phyloP scores from a whole-genome alignment of 2,888 invertebrate genomes.

The Imbricaverruca yamaguchii region DNA sequence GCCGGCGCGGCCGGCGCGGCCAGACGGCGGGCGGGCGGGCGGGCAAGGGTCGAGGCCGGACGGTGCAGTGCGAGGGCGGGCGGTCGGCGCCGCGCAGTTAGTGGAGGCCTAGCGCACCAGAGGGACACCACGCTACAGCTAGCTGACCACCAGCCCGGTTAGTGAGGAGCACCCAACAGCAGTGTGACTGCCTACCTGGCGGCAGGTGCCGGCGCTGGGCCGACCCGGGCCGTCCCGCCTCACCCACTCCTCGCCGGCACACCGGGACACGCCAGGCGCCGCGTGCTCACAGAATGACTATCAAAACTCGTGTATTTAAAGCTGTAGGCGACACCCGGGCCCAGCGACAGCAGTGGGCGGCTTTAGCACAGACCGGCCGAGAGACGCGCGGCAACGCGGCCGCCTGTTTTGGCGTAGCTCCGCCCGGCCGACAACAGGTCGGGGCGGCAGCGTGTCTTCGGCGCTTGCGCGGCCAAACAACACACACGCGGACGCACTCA shows the following conservation, averaged over 20 bases:
- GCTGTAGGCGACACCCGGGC: neutral
- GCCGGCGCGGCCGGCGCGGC: neutral
- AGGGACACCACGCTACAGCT: no score
- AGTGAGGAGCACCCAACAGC: neutral
- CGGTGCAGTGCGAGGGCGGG: no score
- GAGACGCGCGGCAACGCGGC: neutral
- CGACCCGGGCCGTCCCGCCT: neutral
- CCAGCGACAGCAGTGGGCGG: neutral
- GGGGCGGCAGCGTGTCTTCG: no score
- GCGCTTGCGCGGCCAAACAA: no score
- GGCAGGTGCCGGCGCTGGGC: neutral
- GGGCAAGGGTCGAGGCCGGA: neutral
- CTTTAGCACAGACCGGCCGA: no score
- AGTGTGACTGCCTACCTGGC: neutral
- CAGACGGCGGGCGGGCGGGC: neutral
- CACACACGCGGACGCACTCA: neutral
- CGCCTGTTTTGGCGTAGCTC: neutral
- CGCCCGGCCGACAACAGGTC: no score
- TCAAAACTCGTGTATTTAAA: constrained; percentile 17
- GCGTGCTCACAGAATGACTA: neutral
- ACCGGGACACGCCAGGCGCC: no score
- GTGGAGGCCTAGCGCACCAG: no score
- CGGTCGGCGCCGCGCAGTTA: no score
- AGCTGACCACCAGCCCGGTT: neutral
- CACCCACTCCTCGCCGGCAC: neutral